Base-by-base conservation (phyloP, 30 jellyfish, hydroid and myxozoan genomes). In the Kudoa iwatai region DNA sequence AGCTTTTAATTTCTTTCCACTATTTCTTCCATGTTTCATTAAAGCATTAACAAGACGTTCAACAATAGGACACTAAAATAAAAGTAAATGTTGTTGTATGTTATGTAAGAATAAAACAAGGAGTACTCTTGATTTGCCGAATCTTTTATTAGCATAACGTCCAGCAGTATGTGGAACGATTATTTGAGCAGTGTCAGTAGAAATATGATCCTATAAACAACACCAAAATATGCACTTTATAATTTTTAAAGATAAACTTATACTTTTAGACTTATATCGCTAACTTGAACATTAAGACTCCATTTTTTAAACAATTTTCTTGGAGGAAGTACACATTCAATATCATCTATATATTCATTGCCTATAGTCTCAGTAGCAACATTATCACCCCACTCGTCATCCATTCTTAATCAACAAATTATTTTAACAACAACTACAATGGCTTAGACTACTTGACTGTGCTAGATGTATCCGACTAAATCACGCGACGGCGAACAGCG, bases 21-120 rank as follows among this genome's bases (percentile, higher is more conserved):
- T 67, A 50, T 67, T 67, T 6, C 90, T 54, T 2, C 90, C 90
- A 41, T 67, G 90, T 84, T 58, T 67, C 90, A 67, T 67, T 67
- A 67, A 39, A 23, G 90, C 58, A 32, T 67, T 67, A 17, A 84
- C 59, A 34, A 67, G 40, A 33, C 90, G 31, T 33, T 67, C 90
- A 33, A 67, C 90, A 34, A 67, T 67, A 16, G 90, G 90, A 26
- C 90, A 67, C 82, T 59, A 26, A 0, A 25, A 23, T 12, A 15
- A 45, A 23, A n/a, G n/a, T 23, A 23, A 45, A n/a, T 9, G n/a
- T n/a, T n/a, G n/a, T n/a, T n/a, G n/a, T n/a, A n/a, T n/a, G n/a
- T n/a, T n/a, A n/a, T n/a, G n/a, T n/a, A n/a, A n/a, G 9, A 7
- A n/a, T 30, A 7, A n/a, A 30, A 30, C n/a, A 9, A 7, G n/a